Evolutionary conservation across 2,113 vertebrate species (phyloP).

Genomic region (Papio anubis): DNA sequence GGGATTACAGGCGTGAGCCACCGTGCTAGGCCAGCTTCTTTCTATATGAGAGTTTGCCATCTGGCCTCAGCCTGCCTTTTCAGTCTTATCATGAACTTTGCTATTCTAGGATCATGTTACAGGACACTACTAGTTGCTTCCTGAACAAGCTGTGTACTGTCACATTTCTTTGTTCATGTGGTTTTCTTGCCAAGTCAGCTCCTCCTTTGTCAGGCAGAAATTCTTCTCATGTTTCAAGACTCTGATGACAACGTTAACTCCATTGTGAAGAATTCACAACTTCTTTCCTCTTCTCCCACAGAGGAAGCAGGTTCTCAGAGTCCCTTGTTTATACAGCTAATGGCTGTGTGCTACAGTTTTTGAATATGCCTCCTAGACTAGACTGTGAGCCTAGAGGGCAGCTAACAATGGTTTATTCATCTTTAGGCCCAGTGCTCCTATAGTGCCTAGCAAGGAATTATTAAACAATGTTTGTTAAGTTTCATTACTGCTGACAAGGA

Average conservation of each 20-base stretch:
- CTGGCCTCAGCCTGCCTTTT: not conserved
- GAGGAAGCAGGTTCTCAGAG: not conserved
- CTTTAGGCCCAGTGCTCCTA: not conserved
- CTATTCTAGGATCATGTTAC: not conserved
- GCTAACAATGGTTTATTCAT: not conserved
- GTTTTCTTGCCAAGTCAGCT: conserved; percentile 15
- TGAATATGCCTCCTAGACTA: not conserved
- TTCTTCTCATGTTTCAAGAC: conserved; percentile 10
- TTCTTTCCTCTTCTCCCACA: conserved; percentile 1
- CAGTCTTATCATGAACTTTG: not conserved
- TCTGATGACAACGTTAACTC: conserved; percentile 2
- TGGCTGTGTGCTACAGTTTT: not conserved
- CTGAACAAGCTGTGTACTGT: not conserved
- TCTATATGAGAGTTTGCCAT: conserved; percentile 2
- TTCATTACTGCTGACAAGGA: not conserved
- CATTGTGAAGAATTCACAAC: not conserved
- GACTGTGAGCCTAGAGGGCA: not conserved
- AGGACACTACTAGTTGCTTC: not conserved
- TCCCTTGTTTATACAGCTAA: not conserved
- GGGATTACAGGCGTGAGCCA: too few species aligned
- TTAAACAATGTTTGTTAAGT: conserved; percentile 14
- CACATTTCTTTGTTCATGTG: not conserved
- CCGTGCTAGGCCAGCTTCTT: not conserved
- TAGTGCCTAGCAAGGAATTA: not conserved
- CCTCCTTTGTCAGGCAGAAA: conserved; percentile 48